A percentile compares a stretch with the other conserved stretches of the same genome.
phyloP scores from a whole-genome alignment of 2,797 vertebrate species.

The Poecilia picta region DNA sequence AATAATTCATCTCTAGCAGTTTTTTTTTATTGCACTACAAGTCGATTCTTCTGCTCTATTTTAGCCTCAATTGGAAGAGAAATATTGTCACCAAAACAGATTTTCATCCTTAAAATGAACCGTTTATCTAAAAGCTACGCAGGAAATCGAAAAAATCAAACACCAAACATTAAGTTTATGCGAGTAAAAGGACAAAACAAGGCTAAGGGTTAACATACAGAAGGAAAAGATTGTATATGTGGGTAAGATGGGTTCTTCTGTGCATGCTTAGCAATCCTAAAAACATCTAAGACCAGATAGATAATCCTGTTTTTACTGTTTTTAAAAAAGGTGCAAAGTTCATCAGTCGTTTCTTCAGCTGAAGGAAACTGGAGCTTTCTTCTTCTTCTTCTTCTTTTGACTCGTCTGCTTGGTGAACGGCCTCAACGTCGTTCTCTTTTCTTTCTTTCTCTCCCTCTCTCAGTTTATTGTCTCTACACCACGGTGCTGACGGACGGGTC shows the following conservation, averaged over 20 bases:
- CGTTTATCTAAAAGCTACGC: slow-evolving; percentile 45
- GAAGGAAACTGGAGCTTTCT: slow-evolving; percentile 28
- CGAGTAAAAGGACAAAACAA: slow-evolving; percentile 60
- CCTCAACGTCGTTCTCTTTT: slow-evolving; percentile 50
- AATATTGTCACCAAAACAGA: slow-evolving; percentile 41
- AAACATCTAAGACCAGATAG: slow-evolving; percentile 60
- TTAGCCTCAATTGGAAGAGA: slow-evolving; percentile 58
- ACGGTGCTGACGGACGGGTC: slow-evolving; percentile 99
- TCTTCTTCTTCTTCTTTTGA: slow-evolving; percentile 15
- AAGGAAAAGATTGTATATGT: slow-evolving; percentile 61
- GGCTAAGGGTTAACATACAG: slow-evolving; percentile 62
- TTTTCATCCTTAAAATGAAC: slow-evolving; percentile 38
- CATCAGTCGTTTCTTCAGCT: slow-evolving; percentile 16
- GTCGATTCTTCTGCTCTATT: slow-evolving; percentile 31
- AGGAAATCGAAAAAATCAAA: slow-evolving; percentile 46
- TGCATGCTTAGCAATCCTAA: slow-evolving; percentile 72
- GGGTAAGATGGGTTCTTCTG: slow-evolving; percentile 48
- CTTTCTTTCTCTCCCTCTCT: background rate
- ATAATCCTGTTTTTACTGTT: slow-evolving; percentile 10
- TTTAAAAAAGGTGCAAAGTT: slow-evolving; percentile 65
- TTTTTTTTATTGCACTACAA: slow-evolving; percentile 62
- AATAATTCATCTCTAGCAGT: slow-evolving; percentile 50
- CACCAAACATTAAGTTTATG: slow-evolving; percentile 62
- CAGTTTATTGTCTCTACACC: slow-evolving; percentile 81
- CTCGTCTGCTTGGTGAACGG: slow-evolving; percentile 41